Conservation (phyloP, 2,888 invertebrate species). For the Aethes cnicana region DNA sequence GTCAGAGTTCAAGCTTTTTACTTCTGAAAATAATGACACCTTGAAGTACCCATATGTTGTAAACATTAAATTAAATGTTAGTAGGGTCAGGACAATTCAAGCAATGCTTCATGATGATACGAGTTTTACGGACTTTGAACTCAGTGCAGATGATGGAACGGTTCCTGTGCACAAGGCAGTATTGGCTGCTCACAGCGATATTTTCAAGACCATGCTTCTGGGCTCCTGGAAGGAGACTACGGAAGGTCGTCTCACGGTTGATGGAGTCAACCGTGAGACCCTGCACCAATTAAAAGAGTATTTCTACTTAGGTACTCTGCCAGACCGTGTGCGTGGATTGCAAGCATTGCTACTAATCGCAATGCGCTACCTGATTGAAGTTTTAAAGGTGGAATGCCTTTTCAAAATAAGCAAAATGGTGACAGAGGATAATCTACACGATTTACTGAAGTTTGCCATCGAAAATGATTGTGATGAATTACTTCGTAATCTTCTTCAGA, state of each 20-base stretch:
- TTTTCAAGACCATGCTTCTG: slow-evolving; percentile 50
- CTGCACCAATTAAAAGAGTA: slow-evolving; percentile 52
- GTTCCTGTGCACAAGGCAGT: slow-evolving; percentile 52
- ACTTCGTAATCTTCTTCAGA: slow-evolving; percentile 43
- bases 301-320: slow-evolving; percentile 49
- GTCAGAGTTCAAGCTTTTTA: no score
- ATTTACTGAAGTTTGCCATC: slow-evolving; percentile 51
- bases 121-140: slow-evolving; percentile 54
- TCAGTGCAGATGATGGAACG: slow-evolving; percentile 53
- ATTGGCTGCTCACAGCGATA: slow-evolving; percentile 53
- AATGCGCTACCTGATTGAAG: slow-evolving; percentile 55
- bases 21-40: no score
- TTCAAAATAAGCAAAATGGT: slow-evolving; percentile 43
- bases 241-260: slow-evolving; percentile 48
- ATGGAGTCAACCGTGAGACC: slow-evolving; percentile 45
- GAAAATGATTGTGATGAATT: slow-evolving; percentile 49
- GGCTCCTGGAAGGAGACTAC: slow-evolving; percentile 52
- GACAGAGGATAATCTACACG: slow-evolving; percentile 40
- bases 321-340: slow-evolving; percentile 45
- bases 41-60: no score
- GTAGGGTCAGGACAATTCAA: no score
- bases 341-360: slow-evolving; percentile 51
- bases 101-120: no score
- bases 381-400: slow-evolving; percentile 51
- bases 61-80: no score